Conservation (phyloP, 2,888 invertebrate species). For the Ormyrus rosae region DNA sequence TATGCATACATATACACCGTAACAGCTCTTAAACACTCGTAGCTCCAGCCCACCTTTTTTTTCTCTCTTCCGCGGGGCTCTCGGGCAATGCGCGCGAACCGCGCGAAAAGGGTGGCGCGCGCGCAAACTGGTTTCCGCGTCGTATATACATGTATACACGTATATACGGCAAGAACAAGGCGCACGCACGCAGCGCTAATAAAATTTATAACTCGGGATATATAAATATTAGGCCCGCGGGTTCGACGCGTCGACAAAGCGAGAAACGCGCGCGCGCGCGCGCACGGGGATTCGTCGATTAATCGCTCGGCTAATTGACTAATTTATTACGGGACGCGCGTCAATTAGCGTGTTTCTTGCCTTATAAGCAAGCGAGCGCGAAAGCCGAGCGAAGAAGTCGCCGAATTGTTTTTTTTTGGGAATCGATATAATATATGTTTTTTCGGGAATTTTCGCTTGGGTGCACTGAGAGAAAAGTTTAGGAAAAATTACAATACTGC, state of each 20-base stretch:
- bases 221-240: slow-evolving; percentile 22
- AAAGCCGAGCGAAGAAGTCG: background rate
- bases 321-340: background rate
- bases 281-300: slow-evolving; percentile 44
- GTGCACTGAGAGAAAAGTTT: too few species aligned
- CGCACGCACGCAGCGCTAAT: slow-evolving; percentile 33
- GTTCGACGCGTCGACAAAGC: slow-evolving; percentile 27
- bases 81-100: too few species aligned
- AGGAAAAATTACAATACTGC: too few species aligned
- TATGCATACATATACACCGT: too few species aligned
- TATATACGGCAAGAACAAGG: background rate
- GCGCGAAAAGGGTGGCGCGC: background rate
- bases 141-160: background rate
- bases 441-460: too few species aligned
- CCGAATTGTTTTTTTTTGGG: too few species aligned
- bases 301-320: slow-evolving; percentile 39
- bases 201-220: slow-evolving; percentile 47
- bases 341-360: slow-evolving; percentile 33
- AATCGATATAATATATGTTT: too few species aligned
- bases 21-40: too few species aligned
- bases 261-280: background rate
- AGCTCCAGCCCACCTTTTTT: too few species aligned
- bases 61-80: too few species aligned
- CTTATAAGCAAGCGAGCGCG: background rate
- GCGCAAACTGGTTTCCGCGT: slow-evolving; percentile 44